A percentile compares a stretch with the other conserved stretches of the same genome.
Conservation (phyloP, 2,113 vertebrate genomes). For the Rana temporaria region DNA sequence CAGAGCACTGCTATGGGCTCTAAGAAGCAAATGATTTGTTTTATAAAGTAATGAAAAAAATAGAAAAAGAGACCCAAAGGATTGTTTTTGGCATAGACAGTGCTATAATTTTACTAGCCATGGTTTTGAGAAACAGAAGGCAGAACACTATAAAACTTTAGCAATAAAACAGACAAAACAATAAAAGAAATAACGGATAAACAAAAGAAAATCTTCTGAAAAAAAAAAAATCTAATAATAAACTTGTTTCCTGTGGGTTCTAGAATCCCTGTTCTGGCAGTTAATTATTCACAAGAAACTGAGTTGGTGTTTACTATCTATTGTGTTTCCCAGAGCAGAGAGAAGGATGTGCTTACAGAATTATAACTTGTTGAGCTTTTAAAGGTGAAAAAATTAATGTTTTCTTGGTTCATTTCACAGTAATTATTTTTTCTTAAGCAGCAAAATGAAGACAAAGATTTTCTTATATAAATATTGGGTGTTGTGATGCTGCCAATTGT, state of each 20-base stretch:
- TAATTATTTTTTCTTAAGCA: conserved; percentile 15
- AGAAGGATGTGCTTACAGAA: conserved; percentile 1
- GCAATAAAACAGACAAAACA: conserved; percentile 57
- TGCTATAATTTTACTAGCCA: conserved; percentile 48
- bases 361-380: conserved; percentile 10
- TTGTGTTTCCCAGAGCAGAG: conserved; percentile 25
- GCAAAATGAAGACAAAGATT: too few species aligned
- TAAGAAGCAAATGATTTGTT: conserved; percentile 2
- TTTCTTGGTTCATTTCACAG: background rate
- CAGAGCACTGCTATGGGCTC: background rate
- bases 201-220: conserved; percentile 1
- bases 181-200: conserved; percentile 52
- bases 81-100: conserved; percentile 45
- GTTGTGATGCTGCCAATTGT: too few species aligned
- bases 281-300: conserved; percentile 45
- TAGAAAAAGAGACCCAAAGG: conserved; percentile 26
- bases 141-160: conserved; percentile 49
- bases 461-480: too few species aligned
- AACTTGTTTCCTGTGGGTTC: conserved; percentile 52
- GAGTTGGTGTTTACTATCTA: conserved; percentile 51
- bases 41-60: conserved; percentile 5
- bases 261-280: conserved; percentile 39
- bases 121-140: conserved; percentile 48
- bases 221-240: conserved; percentile 42
- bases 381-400: conserved; percentile 3